Evolutionary conservation across 1,140 invertebrate genomes (phyloP), one percentile per base, ranked within the genome.

Genomic region (Drosophila nannoptera): DNA sequence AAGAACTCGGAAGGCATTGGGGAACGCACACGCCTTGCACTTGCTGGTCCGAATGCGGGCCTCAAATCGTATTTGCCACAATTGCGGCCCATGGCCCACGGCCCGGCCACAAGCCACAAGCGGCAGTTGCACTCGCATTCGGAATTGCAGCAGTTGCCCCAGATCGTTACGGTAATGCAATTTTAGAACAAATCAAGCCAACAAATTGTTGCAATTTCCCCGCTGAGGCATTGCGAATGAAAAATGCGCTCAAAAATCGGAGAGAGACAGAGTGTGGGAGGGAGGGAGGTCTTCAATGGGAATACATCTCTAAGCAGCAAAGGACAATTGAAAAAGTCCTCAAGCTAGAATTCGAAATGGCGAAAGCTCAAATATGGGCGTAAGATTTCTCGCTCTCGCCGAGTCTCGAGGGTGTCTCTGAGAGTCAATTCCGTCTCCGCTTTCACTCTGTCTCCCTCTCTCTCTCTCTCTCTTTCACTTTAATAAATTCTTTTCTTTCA

Each of bases 91-190:
- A 43, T 14, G 40, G n/a, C 40, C 14, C 42, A 16, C n/a, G 9
- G 45, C 31, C 9, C 42, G 8, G 48, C 32, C 50, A 49, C 74
- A 60, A 33, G 7, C 14, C 5, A n/a, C 32, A 4, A 38, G 35
- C 11, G 7, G 35, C 5, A 31, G 29, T 40, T 52, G n/a, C 59
- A n/a, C 29, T 42, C 32, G 43, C 42, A 29, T 35, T 12, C n/a
- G 31, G 14, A 32, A 29, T 55, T 11, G 49, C 1, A 35, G 43
- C 61, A 46, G n/a, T n/a, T 31, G 48, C 60, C 53, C 22, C 46
- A 60, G 62, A 67, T 81, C 74, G 78, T 82, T 77, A 74, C 55
- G 22, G 58, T 82, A 81, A 81, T 81, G 53, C 54, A 82, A 82
- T 81, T 81, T 73, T n/a, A 38, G 59, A 71, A 68, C 62, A 77